Conservation (phyloP, 2,113 vertebrate species). For the Echinops telfairi region DNA sequence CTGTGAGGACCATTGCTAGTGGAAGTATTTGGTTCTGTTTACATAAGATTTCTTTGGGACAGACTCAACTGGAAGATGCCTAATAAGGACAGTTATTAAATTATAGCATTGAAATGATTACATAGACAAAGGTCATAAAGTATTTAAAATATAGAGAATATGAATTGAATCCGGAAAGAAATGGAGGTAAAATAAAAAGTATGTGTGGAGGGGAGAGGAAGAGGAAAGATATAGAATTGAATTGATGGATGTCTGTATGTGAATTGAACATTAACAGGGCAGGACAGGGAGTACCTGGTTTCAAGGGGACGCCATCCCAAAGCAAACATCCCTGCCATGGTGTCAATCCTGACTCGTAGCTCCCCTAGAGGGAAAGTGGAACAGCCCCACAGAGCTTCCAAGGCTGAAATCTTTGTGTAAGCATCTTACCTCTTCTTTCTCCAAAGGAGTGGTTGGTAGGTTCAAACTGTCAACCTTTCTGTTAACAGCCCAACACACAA, state of each 20-base stretch:
- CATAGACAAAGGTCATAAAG: slow-evolving; percentile 2
- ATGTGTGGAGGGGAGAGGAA: background rate
- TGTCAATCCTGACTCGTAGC: no score
- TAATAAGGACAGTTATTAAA: background rate
- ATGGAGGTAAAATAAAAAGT: background rate
- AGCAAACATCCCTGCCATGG: no score
- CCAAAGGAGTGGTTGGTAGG: no score
- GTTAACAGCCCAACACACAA: background rate
- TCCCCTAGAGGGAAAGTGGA: no score
- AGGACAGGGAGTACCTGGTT: background rate
- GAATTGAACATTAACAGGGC: background rate
- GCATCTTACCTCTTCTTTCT: no score
- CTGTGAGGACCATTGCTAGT: no score
- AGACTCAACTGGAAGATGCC: no score
- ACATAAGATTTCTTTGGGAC: no score
- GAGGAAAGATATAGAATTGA: background rate
- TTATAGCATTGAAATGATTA: background rate
- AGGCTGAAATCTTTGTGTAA: no score
- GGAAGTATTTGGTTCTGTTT: no score
- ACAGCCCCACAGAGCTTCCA: no score
- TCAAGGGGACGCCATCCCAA: background rate
- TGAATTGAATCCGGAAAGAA: background rate
- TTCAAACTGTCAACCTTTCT: no score
- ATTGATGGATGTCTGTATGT: background rate
- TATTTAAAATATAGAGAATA: background rate